Percentiles rank a stretch among this genome's conserved stretches.
Evolutionary conservation across 2,797 vertebrate species (phyloP).

Genomic region (Momotus momota): DNA sequence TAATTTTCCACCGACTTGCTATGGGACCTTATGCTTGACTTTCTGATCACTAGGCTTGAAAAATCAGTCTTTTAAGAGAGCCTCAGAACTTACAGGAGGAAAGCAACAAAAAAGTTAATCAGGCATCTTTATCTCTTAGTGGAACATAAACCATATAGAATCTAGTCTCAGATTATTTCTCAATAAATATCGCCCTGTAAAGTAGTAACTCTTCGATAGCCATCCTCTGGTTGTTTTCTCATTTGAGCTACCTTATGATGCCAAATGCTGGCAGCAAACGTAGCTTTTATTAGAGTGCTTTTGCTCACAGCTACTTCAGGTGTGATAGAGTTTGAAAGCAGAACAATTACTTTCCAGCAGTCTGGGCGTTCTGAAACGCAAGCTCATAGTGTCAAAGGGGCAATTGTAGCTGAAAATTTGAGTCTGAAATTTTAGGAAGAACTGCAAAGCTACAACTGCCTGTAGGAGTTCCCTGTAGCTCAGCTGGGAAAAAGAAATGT

Average conservation of each 20-base stretch:
- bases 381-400: neutral
- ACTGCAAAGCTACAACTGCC: neutral
- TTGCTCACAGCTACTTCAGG: neutral
- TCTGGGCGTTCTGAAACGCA: neutral
- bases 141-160: neutral
- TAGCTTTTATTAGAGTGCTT: neutral
- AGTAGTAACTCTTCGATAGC: neutral
- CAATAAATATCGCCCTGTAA: neutral
- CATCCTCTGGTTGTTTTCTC: neutral
- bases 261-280: neutral
- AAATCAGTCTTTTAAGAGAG: neutral
- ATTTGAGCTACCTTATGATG: neutral
- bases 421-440: neutral
- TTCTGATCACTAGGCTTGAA: neutral
- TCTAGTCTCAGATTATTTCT: neutral
- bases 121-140: neutral
- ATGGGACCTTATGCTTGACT: neutral
- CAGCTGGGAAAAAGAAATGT: neutral
- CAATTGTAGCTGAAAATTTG: neutral
- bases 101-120: neutral
- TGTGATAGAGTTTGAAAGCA: neutral
- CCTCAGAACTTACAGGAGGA: neutral
- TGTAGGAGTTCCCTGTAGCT: neutral
- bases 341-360: neutral
- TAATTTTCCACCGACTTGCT: neutral